Evolutionary conservation across 2,113 vertebrate species (phyloP), one percentile per base, ranked within the genome.

Genomic region (Alexandromys fortis): DNA sequence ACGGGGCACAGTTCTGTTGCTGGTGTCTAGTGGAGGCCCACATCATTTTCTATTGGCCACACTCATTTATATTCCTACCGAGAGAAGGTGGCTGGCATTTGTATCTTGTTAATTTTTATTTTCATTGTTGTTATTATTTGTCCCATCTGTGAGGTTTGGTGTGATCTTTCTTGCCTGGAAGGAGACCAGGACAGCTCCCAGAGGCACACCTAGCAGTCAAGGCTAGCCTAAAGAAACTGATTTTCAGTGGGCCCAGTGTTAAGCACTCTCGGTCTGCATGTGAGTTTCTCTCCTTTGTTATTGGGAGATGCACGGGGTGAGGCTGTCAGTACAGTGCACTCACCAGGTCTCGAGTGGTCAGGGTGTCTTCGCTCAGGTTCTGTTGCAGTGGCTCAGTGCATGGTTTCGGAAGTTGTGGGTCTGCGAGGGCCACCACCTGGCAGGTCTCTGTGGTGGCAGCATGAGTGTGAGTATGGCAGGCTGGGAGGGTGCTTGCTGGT

Each of bases 371-470:
- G 7, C 28, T 19, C 13, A 24, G 26, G 5, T 58, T 65, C 61
- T 26, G 28, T 52, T 28, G 58, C 11, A n/a, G 30, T n/a, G 58
- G 78, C 58, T 35, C 38, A 42, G 52, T 75, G 6, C 28, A 9
- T 28, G 26, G 38, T n/a, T 42, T n/a, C 7, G 0, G 0, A 68
- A 65, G n/a, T 5, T 21, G 38, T n/a, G 5, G 14, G 26, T 83
- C n/a, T 19, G 67, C 42, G 65, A 47, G 49, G 67, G 68, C n/a
- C n/a, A 77, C 45, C 11, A 21, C n/a, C 16, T 2, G 73, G 26
- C 17, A 19, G 72, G 21, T 78, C 38, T 63, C 47, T 70, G 22
- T 61, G 63, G n/a, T 58, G 2, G 33, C 22, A 6, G 49, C 28
- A 35, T 9, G 70, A 45, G 1, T 16, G 24, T 35, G 17, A 49